Evolutionary conservation across 2,113 vertebrate species (phyloP).

Genomic region (Istiophorus platypterus): DNA sequence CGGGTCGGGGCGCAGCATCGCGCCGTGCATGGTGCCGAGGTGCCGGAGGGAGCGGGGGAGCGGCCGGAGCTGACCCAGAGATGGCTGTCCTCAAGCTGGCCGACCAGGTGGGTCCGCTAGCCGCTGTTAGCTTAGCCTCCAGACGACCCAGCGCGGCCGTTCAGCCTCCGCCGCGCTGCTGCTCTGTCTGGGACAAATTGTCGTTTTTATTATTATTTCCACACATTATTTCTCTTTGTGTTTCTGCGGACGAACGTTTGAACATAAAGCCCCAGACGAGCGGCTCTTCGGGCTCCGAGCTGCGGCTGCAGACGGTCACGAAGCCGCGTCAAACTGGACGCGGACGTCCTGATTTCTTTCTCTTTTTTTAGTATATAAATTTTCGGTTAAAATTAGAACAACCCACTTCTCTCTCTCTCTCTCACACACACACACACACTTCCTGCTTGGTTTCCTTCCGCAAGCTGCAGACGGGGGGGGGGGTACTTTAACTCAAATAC

Average conservation of each 20-base stretch:
- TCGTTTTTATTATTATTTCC: not conserved
- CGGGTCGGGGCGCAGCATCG: constrained; percentile 39
- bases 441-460: constrained; percentile 54
- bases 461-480: constrained; percentile 20
- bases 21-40: constrained; percentile 56
- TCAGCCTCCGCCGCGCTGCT: too few relatives aligned
- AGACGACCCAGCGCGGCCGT: too few relatives aligned
- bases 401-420: constrained; percentile 29
- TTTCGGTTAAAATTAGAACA: constrained; percentile 43
- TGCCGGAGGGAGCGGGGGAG: constrained; percentile 72
- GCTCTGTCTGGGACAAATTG: too few relatives aligned
- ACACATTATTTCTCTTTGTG: not conserved
- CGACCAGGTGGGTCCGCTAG: constrained; percentile 84
- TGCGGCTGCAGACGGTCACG: not conserved
- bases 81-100: constrained; percentile 88
- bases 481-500: not conserved
- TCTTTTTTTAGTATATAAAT: too few relatives aligned
- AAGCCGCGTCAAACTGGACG: not conserved
- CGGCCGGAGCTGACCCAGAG: constrained; percentile 74
- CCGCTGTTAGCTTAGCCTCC: constrained; percentile 57
- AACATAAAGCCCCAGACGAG: too few relatives aligned
- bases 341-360: not conserved
- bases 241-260: not conserved
- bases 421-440: not conserved
- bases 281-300: too few relatives aligned